Evolutionary conservation across 2,888 invertebrate genomes (phyloP).

Genomic region (Hypolimnas misippus): DNA sequence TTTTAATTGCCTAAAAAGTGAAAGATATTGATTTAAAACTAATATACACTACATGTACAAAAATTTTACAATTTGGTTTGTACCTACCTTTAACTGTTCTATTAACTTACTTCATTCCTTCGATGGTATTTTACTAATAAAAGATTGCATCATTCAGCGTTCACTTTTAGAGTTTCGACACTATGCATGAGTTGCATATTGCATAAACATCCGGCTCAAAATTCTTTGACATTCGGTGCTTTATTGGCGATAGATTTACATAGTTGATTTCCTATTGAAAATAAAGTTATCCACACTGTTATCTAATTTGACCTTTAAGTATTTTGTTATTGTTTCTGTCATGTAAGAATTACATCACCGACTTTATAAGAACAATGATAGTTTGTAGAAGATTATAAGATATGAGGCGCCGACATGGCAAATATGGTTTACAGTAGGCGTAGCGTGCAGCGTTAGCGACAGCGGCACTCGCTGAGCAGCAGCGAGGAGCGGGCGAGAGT

Average conservation of each 20-base stretch:
- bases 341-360: neutral
- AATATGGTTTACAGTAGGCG: neutral
- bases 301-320: neutral
- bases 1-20: too few relatives aligned
- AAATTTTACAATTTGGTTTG: too few relatives aligned
- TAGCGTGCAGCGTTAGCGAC: slow-evolving; percentile 34
- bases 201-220: slow-evolving; percentile 72
- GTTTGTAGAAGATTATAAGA: slow-evolving; percentile 19
- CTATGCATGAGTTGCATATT: slow-evolving; percentile 73
- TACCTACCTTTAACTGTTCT: neutral
- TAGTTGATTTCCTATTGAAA: neutral
- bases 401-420: neutral
- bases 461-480: slow-evolving; percentile 57
- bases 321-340: slow-evolving; percentile 1
- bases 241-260: slow-evolving; percentile 6
- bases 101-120: slow-evolving; percentile 47
- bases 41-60: too few relatives aligned
- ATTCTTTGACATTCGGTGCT: slow-evolving; percentile 47
- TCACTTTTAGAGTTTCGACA: slow-evolving; percentile 79
- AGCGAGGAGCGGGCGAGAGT: slow-evolving; percentile 45
- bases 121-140: slow-evolving; percentile 65
- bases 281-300: neutral
- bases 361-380: neutral
- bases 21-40: too few relatives aligned
- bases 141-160: slow-evolving; percentile 72